Evolutionary conservation across 2,888 invertebrate species (phyloP), one percentile per base, ranked within the genome.

Genomic region (Brachyopa scutellaris): DNA sequence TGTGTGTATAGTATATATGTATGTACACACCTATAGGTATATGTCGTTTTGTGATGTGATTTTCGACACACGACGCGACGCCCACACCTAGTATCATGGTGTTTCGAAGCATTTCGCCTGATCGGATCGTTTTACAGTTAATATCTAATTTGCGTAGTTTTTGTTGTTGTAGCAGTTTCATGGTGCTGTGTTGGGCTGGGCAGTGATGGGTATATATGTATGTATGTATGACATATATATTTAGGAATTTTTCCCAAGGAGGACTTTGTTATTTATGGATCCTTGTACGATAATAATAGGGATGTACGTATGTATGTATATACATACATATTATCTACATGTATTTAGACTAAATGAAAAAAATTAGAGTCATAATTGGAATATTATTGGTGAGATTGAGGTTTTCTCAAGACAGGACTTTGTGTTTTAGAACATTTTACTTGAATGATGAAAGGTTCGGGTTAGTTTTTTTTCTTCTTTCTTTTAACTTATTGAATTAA

Each of bases 101-200:
- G 15, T 36, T 66, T 40, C 11, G 51, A 51, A 33, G 8, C 17
- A 11, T 29, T 51, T 42, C 66, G 51, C 51, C 13, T 66, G 66
- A 53, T 66, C 38, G 17, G 38, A 38, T 66, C 53, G 9, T 53
- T 42, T 66, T 11, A 31, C 51, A 23, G 26, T 53, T 66, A 29
- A 66, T 66, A 53, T 51, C 29, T 42, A 66, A 51, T 53, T 66
- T 66, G 17, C 31, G 21, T 21, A 23, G 5, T 21, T 36, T 29
- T 47, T 9, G 26, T 42, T 15, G 19, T 38, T 42, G 40, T n/a
- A 26, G 6, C 13, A 53, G 17, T n/a, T 26, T 26, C 0, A 9
- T 2, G 17, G 55, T 1, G n/a, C 29, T 19, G 26, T 45, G 21
- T 13, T 45, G 19, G 45, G 31, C 13, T 33, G 26, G 23, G 13